phyloP scores from a whole-genome alignment of 2,888 invertebrate genomes.

The Polietes domitor region DNA sequence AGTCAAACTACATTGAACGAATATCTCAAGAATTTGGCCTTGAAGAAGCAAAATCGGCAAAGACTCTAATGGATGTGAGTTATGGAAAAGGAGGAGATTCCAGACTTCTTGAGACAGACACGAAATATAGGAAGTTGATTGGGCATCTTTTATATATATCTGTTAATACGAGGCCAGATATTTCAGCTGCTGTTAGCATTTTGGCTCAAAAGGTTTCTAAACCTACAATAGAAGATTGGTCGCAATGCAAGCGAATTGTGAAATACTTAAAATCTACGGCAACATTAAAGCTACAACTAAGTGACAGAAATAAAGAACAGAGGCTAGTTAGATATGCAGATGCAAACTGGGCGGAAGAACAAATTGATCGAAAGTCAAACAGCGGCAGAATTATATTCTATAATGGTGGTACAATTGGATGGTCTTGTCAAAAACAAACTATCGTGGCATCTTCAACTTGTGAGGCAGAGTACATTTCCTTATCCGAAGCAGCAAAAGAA shows the following conservation, averaged over 20 bases:
- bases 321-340: neutral
- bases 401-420: slow-evolving; percentile 31
- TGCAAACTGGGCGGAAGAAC: neutral
- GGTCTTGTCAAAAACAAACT: slow-evolving; percentile 41
- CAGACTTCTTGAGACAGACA: no score
- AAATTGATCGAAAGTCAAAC: slow-evolving; percentile 35
- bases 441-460: slow-evolving; percentile 33
- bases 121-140: no score
- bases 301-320: neutral
- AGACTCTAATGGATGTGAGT: no score
- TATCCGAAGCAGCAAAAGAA: slow-evolving; percentile 40
- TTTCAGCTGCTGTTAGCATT: slow-evolving; percentile 54
- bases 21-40: slow-evolving; percentile 54
- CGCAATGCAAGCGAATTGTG: slow-evolving; percentile 57
- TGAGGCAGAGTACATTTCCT: slow-evolving; percentile 43
- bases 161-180: slow-evolving; percentile 55
- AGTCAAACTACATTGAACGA: slow-evolving; percentile 57
- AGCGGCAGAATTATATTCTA: slow-evolving; percentile 43
- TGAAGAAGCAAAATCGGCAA: neutral
- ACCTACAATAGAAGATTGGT: slow-evolving; percentile 71
- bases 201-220: slow-evolving; percentile 70
- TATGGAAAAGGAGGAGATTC: no score
- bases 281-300: neutral
- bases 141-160: slow-evolving; percentile 49
- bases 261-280: slow-evolving; percentile 26